Evolutionary conservation across 1,140 invertebrate genomes (phyloP), one percentile per base, ranked within the genome.

Genomic region (Cherax quadricarinatus): DNA sequence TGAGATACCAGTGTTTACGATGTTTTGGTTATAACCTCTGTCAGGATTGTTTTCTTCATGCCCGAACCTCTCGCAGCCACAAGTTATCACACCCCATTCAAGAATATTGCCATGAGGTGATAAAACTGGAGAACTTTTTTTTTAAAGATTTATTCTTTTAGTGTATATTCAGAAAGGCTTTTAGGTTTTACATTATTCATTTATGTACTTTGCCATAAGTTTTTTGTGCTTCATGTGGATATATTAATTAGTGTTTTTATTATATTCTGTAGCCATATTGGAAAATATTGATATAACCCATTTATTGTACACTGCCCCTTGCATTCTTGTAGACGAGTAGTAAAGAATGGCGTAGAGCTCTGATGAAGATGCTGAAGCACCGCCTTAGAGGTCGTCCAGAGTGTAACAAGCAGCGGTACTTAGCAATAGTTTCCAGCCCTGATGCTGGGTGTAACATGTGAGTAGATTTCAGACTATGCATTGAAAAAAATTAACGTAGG

Each of bases 11-110:
- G 62, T 98, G 97, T 95, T 94, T 98, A 91, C 96, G 96, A 93
- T 98, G 97, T 94, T 96, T 97, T 92, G 96, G 96, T 93, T 97
- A 97, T 95, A 97, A 98, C 95, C 96, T 97, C 91, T 98, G 97
- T 94, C 97, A 98, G 94, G 96, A 96, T 66, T 98, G 97, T 95
- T 98, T 98, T 95, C 97, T 97, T 94, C 96, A 96, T 94, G 97
- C 97, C n/a, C 96, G 96, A 94, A 96, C 95, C 88, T 96, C 96
- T 10, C 97, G 96, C 94, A 96, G 96, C 93, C 97, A 98, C 94
- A 97, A 97, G 95, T 94, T 97, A 12, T 96, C 96, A 78, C 97
- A 98, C 96, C 97, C 97, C 79, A 96, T 97, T 95, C 96, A 97
- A 94, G 97, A 98, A 95, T 98, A 97, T 95, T 97, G 97, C 93